Base-by-base conservation (phyloP, 2,888 invertebrate genomes). In the Ennomos fuscantarius region DNA sequence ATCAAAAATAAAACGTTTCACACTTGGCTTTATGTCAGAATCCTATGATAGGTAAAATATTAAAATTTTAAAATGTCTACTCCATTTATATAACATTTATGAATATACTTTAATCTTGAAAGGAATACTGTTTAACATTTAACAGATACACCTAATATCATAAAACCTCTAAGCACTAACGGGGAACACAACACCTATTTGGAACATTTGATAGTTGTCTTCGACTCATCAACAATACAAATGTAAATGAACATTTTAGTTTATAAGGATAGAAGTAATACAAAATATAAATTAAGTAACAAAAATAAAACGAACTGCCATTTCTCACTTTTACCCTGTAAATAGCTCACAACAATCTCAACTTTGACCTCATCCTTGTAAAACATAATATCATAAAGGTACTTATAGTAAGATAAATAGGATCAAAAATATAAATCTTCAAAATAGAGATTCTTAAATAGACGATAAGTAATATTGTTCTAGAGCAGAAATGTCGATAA, bases 381-480 rank as follows among this genome's bases (percentile, higher is more conserved):
- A 76, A 85, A 86, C 52, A 82, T 82, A 84, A 82, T 82, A 80
- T 81, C 81, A 79, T 87, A 65, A 68, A 59, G 55, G 68, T 62
- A 87, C 86, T 83, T 86, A 87, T 75, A 83, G 80, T 84, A 88
- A 82, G 83, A 84, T 85, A 88, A 81, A 88, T 57, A 88, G 88
- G 89, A 81, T 87, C 86, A 79, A 90, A 90, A 89, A 91, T 90
- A 90, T 87, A 89, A 87, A 73, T 86, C 82, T 86, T 89, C 82
- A 86, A 90, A 90, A 90, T 86, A 81, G 84, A 89, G 84, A 86
- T 86, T 87, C 85, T 85, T 86, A 65, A 68, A 62, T 86, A 78
- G 76, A 85, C 84, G 79, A 84, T 77, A 74, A 72, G 68, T 80
- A 81, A 81, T 81, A 87, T 85, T 84, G 84, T 85, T 85, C 79